These are phyloP conservation scores for Trematomus bernacchii DNA, from an alignment of 2,797 vertebrate species.

Conservation along the genomic window DNA sequence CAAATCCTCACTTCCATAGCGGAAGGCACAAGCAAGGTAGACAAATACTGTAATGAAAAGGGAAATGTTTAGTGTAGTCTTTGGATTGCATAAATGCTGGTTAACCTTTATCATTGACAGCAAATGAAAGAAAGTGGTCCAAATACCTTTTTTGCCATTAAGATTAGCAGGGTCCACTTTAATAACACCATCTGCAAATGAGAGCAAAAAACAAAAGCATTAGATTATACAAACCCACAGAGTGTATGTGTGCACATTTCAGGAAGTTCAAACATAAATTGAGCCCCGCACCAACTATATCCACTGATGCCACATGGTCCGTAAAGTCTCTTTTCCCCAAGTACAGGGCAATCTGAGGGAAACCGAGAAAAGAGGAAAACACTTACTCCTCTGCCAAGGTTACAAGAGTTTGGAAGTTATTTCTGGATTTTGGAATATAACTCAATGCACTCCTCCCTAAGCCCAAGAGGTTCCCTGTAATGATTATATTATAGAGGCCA, in stretches of 20 bases:
- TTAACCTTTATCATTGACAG: background rate
- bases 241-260: background rate
- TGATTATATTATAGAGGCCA: slow-evolving; percentile 56
- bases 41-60: slow-evolving; percentile 86
- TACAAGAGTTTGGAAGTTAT: slow-evolving; percentile 58
- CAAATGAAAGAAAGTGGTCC: background rate
- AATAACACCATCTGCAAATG: slow-evolving; percentile 87
- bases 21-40: slow-evolving; percentile 91
- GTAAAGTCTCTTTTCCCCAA: slow-evolving; percentile 93
- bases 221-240: slow-evolving; percentile 4
- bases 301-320: slow-evolving; percentile 89
- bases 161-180: slow-evolving; percentile 90
- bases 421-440: slow-evolving; percentile 58
- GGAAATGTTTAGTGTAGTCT: slow-evolving; percentile 2
- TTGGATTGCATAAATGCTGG: background rate
- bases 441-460: slow-evolving; percentile 55
- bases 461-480: slow-evolving; percentile 52
- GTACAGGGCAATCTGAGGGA: slow-evolving; percentile 89
- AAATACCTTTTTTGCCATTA: slow-evolving; percentile 89
- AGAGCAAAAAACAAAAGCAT: slow-evolving; percentile 20
- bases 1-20: slow-evolving; percentile 92
- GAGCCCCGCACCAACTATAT: slow-evolving; percentile 86
- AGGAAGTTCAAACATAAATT: slow-evolving; percentile 7
- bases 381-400: slow-evolving; percentile 48
- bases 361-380: slow-evolving; percentile 38